Conservation (phyloP, 2,888 invertebrate genomes). For the Agrochola macilenta region DNA sequence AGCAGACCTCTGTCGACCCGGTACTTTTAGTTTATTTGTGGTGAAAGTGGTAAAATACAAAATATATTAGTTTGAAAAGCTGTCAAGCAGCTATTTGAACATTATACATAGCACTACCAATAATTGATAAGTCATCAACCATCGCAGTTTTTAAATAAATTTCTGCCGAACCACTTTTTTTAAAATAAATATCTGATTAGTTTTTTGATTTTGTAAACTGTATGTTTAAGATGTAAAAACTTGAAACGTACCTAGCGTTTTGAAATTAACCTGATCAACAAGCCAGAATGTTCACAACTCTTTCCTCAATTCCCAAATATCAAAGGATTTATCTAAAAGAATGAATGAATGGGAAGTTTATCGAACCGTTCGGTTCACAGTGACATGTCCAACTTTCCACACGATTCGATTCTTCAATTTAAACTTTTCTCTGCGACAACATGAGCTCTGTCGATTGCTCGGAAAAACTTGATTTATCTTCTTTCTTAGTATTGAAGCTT, state of each 20-base stretch:
- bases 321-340: constrained; percentile 21
- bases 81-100: neutral
- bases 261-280: neutral
- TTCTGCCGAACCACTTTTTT: neutral
- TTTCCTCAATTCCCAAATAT: neutral
- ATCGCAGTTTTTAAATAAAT: neutral
- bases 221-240: neutral
- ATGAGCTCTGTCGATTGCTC: constrained; percentile 36
- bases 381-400: constrained; percentile 40
- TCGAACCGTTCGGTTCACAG: constrained; percentile 13
- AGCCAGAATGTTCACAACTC: neutral
- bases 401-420: constrained; percentile 63
- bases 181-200: neutral
- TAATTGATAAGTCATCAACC: too few species aligned
- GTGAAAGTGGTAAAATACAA: neutral
- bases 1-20: too few species aligned
- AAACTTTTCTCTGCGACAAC: constrained; percentile 56
- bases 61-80: neutral
- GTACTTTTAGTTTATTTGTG: neutral
- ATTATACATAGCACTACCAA: neutral
- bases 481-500: constrained; percentile 46
- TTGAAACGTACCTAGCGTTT: neutral
- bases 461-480: constrained; percentile 59
- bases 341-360: constrained; percentile 19
- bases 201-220: neutral